Evolutionary conservation across 2,888 invertebrate species (phyloP).

Genomic region (Drosophila differens): DNA sequence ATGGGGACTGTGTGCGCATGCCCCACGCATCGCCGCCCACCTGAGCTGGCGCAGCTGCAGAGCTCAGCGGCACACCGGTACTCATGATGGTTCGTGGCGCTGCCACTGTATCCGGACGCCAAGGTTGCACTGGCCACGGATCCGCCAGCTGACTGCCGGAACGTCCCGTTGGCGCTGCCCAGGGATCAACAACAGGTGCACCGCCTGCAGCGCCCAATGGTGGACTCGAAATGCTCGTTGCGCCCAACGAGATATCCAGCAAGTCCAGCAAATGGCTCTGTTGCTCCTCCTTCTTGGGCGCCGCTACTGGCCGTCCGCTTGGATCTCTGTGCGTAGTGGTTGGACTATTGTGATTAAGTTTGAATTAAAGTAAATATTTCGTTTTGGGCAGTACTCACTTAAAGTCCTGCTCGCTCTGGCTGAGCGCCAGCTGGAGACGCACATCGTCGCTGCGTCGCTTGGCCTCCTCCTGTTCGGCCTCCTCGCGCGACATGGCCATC

Average conservation of each 20-base stretch:
- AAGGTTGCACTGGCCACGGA: constrained; percentile 85
- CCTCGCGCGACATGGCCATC: constrained; percentile 99
- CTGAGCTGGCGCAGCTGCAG: constrained; percentile 30
- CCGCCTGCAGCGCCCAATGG: constrained; percentile 83
- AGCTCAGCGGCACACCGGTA: constrained; percentile 71
- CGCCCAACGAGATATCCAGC: constrained; percentile 92
- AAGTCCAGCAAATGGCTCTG: constrained; percentile 93
- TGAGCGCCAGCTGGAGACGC: constrained; percentile 96
- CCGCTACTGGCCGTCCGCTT: constrained; percentile 62
- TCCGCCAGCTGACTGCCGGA: constrained; percentile 85
- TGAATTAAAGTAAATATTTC: neutral
- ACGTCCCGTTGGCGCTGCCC: constrained; percentile 88
- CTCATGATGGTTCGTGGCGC: constrained; percentile 75
- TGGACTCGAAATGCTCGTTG: constrained; percentile 86
- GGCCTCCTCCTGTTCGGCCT: constrained; percentile 98
- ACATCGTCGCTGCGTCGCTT: constrained; percentile 98
- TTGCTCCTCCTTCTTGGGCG: constrained; percentile 81
- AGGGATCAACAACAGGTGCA: constrained; percentile 88
- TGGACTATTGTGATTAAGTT: neutral
- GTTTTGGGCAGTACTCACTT: constrained; percentile 87
- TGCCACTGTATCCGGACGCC: constrained; percentile 74
- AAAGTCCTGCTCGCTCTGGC: constrained; percentile 97
- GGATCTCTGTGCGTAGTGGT: constrained; percentile 37
- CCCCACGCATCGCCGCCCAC: constrained; percentile 79
- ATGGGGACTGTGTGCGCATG: constrained; percentile 84